Conservation (phyloP, 2,888 invertebrate genomes). For the Erebia epiphron region DNA sequence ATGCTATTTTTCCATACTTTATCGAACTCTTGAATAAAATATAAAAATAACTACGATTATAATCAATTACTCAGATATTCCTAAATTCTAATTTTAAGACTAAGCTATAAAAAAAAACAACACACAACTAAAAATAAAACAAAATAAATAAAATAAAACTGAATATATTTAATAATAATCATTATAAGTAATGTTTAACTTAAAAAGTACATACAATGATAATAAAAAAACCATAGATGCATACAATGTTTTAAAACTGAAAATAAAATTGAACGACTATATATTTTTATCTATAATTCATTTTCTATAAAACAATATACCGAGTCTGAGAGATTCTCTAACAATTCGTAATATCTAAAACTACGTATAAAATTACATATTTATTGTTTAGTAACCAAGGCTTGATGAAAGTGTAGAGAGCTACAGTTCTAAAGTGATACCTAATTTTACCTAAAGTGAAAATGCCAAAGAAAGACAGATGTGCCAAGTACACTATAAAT, state of each 20-base stretch:
- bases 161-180: slow-evolving; percentile 77
- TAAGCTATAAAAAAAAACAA: slow-evolving; percentile 40
- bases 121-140: slow-evolving; percentile 76
- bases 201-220: slow-evolving; percentile 61
- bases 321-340: slow-evolving; percentile 77
- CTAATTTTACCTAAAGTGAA: slow-evolving; percentile 13
- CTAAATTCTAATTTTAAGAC: slow-evolving; percentile 22
- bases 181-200: slow-evolving; percentile 72
- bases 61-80: slow-evolving; percentile 17
- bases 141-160: slow-evolving; percentile 80
- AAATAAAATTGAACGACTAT: slow-evolving; percentile 19
- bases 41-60: slow-evolving; percentile 32
- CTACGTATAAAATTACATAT: slow-evolving; percentile 48
- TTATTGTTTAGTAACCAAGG: slow-evolving; percentile 36
- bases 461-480: slow-evolving; percentile 16
- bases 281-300: slow-evolving; percentile 20
- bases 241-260: slow-evolving; percentile 51
- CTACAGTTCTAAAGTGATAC: slow-evolving; percentile 38
- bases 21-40: slow-evolving; percentile 37
- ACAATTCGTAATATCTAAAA: slow-evolving; percentile 50
- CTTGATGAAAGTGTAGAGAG: slow-evolving; percentile 42
- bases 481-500: neutral
- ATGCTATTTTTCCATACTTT: slow-evolving; percentile 33
- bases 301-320: slow-evolving; percentile 49
- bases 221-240: slow-evolving; percentile 57